Conservation (phyloP, 2,113 vertebrate species). For the Planiliza haematocheilus region DNA sequence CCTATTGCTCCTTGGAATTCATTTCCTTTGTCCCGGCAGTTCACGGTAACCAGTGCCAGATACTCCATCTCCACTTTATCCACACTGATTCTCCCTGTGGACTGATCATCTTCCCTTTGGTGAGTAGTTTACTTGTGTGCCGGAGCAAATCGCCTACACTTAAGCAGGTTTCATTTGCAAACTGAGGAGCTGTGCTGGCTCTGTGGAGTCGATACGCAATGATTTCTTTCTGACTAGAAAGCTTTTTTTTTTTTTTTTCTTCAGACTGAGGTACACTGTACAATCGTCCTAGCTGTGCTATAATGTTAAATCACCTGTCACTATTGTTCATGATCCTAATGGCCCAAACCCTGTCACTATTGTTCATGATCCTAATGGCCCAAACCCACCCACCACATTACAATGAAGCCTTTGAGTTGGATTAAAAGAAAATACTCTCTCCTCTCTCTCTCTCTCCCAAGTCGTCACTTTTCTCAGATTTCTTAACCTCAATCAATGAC, state of each 20-base stretch:
- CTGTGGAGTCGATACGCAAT: background rate
- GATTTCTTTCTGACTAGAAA: background rate
- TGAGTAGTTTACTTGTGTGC: background rate
- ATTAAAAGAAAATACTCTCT: background rate
- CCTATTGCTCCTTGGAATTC: background rate
- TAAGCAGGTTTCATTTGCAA: background rate
- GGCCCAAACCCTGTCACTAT: background rate
- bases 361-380: background rate
- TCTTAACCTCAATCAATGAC: background rate
- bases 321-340: background rate
- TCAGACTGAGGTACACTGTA: background rate
- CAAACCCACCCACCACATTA: constrained; percentile 1
- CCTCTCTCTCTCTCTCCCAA: no score
- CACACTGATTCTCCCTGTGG: background rate
- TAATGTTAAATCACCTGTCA: background rate
- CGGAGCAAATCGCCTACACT: background rate
- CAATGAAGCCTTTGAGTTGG: background rate
- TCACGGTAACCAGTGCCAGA: background rate
- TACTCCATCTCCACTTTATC: background rate
- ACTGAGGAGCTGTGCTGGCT: background rate
- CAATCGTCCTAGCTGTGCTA: background rate
- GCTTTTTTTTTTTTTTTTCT: background rate
- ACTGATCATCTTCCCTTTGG: background rate
- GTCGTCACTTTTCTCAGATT: background rate
- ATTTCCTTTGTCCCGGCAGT: constrained; percentile 1